phyloP scores from a whole-genome alignment of 1,140 invertebrate species.

The Drosophila murphyi region DNA sequence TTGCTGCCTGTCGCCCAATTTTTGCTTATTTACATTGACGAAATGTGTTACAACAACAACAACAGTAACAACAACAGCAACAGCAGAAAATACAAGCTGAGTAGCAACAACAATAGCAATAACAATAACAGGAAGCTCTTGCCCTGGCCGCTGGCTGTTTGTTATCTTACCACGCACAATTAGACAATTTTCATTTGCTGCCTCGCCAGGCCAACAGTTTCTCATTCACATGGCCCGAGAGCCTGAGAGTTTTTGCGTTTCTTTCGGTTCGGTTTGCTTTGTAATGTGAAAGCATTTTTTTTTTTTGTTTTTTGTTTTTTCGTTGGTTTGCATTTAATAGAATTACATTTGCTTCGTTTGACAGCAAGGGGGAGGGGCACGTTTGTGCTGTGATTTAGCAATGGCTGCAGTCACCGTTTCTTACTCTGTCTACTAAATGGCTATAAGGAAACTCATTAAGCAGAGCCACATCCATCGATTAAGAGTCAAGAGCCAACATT shows the following conservation, averaged over 20 bases:
- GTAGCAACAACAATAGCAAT: constrained; percentile 43
- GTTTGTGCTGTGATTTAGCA: constrained; percentile 9
- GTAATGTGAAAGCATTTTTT: constrained; percentile 66
- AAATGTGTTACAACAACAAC: constrained; percentile 65
- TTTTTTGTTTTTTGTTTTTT: constrained; percentile 6
- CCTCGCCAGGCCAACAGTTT: constrained; percentile 43
- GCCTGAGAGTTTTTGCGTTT: constrained; percentile 56
- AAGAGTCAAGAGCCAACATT: background rate
- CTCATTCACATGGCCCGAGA: constrained; percentile 55
- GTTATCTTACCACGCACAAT: constrained; percentile 83
- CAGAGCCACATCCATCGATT: no score
- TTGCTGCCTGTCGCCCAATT: constrained; percentile 57
- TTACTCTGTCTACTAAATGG: background rate
- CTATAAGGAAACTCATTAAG: no score
- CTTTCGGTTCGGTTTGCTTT: constrained; percentile 18
- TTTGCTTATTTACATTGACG: constrained; percentile 77
- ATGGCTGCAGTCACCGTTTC: background rate
- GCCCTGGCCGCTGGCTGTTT: constrained; percentile 55
- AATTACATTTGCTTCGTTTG: constrained; percentile 48
- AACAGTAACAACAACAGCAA: constrained; percentile 44
- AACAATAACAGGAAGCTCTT: constrained; percentile 78
- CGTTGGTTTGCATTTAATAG: constrained; percentile 55
- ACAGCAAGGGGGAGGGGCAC: constrained; percentile 15
- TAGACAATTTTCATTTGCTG: constrained; percentile 78
- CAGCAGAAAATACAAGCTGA: constrained; percentile 23